Conservation (phyloP, 2,888 invertebrate species). For the Nematopogon swammerdamellus region DNA sequence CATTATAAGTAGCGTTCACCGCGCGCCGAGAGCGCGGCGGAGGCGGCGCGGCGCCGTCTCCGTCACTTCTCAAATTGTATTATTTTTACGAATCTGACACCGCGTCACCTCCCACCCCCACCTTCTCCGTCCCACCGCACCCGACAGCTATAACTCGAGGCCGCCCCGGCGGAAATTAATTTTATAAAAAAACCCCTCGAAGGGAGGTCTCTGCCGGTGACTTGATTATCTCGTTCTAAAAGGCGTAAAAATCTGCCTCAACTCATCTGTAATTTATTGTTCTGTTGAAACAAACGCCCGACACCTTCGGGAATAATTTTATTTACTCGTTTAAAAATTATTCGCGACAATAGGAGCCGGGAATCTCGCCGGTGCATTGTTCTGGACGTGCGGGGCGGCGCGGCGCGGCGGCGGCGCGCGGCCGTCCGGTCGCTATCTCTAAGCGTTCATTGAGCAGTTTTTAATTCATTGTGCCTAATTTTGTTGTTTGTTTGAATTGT, state of each 20-base stretch:
- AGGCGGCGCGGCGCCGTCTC: too few relatives aligned
- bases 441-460: too few relatives aligned
- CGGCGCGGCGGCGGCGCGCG: too few relatives aligned
- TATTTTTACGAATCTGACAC: background rate
- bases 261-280: background rate
- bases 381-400: too few relatives aligned
- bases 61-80: background rate
- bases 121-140: background rate
- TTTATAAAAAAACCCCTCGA: background rate
- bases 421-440: too few relatives aligned
- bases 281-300: background rate
- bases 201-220: background rate
- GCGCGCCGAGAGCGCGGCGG: too few relatives aligned
- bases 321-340: background rate
- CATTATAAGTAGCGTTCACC: too few relatives aligned
- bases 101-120: too few relatives aligned
- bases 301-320: background rate
- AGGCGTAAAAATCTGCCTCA: background rate
- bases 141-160: background rate
- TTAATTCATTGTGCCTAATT: too few relatives aligned
- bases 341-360: background rate
- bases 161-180: background rate
- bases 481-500: too few relatives aligned
- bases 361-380: too few relatives aligned
- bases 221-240: background rate